phyloP scores from a whole-genome alignment of 2,888 invertebrate genomes.

The Kuschelorhynchus macadamiae region DNA sequence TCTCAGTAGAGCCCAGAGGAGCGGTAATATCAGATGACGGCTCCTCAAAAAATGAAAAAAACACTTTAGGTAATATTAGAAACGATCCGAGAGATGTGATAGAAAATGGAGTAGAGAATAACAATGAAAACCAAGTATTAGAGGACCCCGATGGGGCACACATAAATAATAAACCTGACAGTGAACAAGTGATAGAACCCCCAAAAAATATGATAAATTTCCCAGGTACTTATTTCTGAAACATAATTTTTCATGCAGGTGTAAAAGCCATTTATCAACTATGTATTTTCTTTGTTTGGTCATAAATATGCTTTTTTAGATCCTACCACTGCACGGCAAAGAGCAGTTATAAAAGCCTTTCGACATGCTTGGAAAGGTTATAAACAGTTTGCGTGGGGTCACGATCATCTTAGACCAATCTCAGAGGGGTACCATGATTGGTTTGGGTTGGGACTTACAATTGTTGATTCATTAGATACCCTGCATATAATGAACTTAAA shows the following conservation, averaged over 20 bases:
- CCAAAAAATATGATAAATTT: conserved; percentile 59
- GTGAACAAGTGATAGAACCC: conserved; percentile 60
- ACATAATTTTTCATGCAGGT: too few species aligned
- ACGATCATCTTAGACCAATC: conserved; percentile 95
- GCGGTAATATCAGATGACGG: conserved; percentile 58
- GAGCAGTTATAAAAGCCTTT: conserved; percentile 90
- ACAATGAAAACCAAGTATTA: conserved; percentile 66
- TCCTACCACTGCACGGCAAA: conserved; percentile 85
- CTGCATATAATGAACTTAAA: conserved; percentile 95
- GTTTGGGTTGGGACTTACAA: conserved; percentile 97
- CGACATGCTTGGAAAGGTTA: conserved; percentile 96
- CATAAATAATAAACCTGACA: conserved; percentile 54
- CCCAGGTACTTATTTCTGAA: conserved; percentile 55
- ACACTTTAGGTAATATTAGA: conserved; percentile 61
- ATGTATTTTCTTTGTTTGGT: conserved; percentile 2
- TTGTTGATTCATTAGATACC: conserved; percentile 96
- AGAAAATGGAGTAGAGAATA: conserved; percentile 59
- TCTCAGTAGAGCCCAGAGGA: conserved; percentile 69
- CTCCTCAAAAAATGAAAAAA: conserved; percentile 59
- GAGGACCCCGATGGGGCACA: conserved; percentile 50
- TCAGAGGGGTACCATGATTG: conserved; percentile 89
- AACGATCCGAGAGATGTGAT: conserved; percentile 60
- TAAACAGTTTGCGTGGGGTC: conserved; percentile 95
- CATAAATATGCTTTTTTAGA: conserved; percentile 68
- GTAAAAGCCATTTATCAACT: neutral